Percentiles rank a stretch among this genome's conserved stretches.
Conservation (phyloP, 2,113 vertebrate genomes). For the Rattus norvegicus region GRCr8 NC_086020.1:243512001-243512500, state of each 20-base stretch:
- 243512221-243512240: background rate
- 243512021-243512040: constrained; percentile 26
- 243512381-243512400: background rate
- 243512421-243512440: too few relatives aligned
- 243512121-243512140: background rate
- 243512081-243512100: background rate
- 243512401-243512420: too few relatives aligned
- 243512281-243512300: background rate
- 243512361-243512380: background rate
- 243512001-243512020: background rate
- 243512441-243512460: too few relatives aligned
- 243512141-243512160: background rate
- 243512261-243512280: background rate
- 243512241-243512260: constrained; percentile 8
- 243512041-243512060: background rate
- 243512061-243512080: background rate
- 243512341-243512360: background rate
- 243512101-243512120: background rate
- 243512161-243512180: background rate
- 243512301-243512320: constrained; percentile 4
- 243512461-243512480: too few relatives aligned
- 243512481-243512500: too few relatives aligned
- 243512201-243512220: background rate
- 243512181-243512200: background rate
- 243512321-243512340: background rate